Percentiles rank a stretch among this genome's conserved stretches.
phyloP scores from a whole-genome alignment of 2,888 invertebrate species.

The Pandemis corylana region DNA sequence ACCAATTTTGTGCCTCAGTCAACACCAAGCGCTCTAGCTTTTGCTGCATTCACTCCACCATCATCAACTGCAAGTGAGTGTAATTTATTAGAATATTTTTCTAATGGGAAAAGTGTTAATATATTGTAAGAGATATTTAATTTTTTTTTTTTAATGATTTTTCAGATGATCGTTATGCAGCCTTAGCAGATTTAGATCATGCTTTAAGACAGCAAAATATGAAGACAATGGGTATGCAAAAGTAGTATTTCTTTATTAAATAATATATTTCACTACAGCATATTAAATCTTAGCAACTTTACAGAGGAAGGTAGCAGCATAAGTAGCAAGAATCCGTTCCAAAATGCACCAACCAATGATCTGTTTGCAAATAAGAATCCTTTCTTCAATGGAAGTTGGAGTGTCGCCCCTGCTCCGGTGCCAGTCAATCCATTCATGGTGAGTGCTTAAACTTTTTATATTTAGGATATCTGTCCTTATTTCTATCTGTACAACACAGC shows the following conservation, averaged over 20 bases:
- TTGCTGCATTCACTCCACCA: slow-evolving; percentile 66
- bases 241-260: slow-evolving; percentile 11
- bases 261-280: background rate
- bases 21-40: slow-evolving; percentile 75
- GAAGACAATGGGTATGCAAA: slow-evolving; percentile 73
- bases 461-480: too few species aligned
- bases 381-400: slow-evolving; percentile 79
- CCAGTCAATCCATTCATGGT: slow-evolving; percentile 80
- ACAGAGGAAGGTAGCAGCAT: slow-evolving; percentile 69
- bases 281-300: slow-evolving; percentile 49
- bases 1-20: slow-evolving; percentile 65
- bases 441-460: slow-evolving; percentile 47
- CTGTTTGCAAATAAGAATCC: slow-evolving; percentile 77
- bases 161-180: slow-evolving; percentile 96
- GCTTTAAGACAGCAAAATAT: slow-evolving; percentile 86
- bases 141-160: slow-evolving; percentile 23
- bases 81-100: background rate
- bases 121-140: background rate
- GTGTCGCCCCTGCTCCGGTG: slow-evolving; percentile 59
- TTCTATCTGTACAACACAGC: background rate
- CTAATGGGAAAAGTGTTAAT: background rate
- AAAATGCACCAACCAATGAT: slow-evolving; percentile 75
- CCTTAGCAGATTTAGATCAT: slow-evolving; percentile 96
- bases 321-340: slow-evolving; percentile 80
- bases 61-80: slow-evolving; percentile 67